phyloP scores from a whole-genome alignment of 2,888 invertebrate species.

The Selenia dentaria region DNA sequence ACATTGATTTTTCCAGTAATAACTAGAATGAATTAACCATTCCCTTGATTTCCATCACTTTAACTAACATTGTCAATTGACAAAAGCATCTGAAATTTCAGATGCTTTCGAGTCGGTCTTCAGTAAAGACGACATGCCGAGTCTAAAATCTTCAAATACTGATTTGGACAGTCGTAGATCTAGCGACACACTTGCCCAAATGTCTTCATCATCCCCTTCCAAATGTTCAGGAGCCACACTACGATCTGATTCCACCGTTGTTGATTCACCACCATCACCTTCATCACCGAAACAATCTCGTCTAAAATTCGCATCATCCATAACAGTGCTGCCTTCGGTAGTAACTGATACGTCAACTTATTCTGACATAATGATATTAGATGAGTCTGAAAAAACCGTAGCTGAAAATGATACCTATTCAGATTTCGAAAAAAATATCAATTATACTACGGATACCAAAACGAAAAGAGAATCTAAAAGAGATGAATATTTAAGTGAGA shows the following conservation, averaged over 20 bases:
- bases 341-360: conserved; percentile 41
- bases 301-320: conserved; percentile 48
- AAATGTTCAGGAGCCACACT: conserved; percentile 15
- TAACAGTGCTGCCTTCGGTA: conserved; percentile 50
- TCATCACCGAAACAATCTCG: conserved; percentile 16
- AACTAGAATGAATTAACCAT: too few relatives aligned
- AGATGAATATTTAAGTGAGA: background rate
- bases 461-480: background rate
- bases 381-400: conserved; percentile 19
- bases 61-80: too few relatives aligned
- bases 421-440: conserved; percentile 18
- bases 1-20: too few relatives aligned
- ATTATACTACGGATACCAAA: conserved; percentile 1
- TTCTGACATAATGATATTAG: conserved; percentile 20
- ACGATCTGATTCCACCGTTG: conserved; percentile 12
- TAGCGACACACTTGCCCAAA: conserved; percentile 17
- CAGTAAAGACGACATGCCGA: conserved; percentile 1
- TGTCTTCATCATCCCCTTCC: conserved; percentile 17
- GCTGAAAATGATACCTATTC: conserved; percentile 11
- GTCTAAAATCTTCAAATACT: background rate
- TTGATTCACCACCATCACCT: background rate
- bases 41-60: too few relatives aligned
- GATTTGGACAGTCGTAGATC: conserved; percentile 4
- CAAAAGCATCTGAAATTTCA: too few relatives aligned
- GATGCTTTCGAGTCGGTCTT: conserved; percentile 30